Evolutionary conservation across 2,113 vertebrate genomes (phyloP), one percentile per base, ranked within the genome.

Genomic region (Asarcornis scutulata): DNA sequence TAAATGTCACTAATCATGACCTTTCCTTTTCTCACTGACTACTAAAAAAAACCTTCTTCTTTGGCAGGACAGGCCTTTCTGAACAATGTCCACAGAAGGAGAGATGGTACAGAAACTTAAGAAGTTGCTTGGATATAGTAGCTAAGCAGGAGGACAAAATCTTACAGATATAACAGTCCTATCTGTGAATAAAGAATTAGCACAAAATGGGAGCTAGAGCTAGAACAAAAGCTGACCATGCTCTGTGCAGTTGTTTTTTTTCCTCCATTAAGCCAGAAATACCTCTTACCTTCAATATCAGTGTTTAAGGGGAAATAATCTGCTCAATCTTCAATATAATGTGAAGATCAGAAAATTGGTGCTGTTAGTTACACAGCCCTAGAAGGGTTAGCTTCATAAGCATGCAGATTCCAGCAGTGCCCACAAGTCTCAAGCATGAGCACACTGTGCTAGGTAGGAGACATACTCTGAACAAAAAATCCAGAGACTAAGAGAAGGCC

Each of bases 101-200:
- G 0, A 36, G 29, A 87, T 68, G 16, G 52, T 46, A 17, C 68
- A 13, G 15, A 80, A 42, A 5, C 3, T 42, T 56, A 71, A 4
- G 2, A 71, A 4, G 2, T 4, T 48, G 6, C 11, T 34, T 2
- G 6, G 4, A 23, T 48, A 4, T 50, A 13, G 11, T 53, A 48
- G 9, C 10, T 86, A 42, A 82, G 13, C 11, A 68, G 50, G 7
- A 78, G 4, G 13, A 52, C 3, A 55, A 26, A 3, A 34, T 42
- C 20, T 22, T 56, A 18, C 8, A 22, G 7, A 38, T 40, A 17
- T 38, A 62, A 63, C 36, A 40, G 26, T 36, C 27, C 36, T 5
- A 7, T 48, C 13, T 3, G 0, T 44, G 21, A 55, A 62, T 16
- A 26, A 76, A 64, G 13, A 83, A 76, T 36, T 22, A 92, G 12